A percentile compares a stretch with the other conserved stretches of the same genome.
Evolutionary conservation across 2,113 vertebrate genomes (phyloP).

Genomic region (Rana temporaria): DNA sequence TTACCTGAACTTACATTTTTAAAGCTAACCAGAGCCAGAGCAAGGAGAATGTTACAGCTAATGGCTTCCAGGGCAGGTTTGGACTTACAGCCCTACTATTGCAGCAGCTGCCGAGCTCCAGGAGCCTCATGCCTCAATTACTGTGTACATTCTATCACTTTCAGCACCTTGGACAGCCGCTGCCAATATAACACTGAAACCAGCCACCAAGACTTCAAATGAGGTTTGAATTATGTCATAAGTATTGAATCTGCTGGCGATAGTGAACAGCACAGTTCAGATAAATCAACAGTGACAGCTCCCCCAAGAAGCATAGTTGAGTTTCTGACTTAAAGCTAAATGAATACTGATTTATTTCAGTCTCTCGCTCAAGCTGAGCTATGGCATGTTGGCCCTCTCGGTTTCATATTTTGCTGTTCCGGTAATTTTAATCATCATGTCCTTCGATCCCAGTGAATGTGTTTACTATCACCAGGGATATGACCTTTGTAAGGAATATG

Average conservation of each 20-base stretch:
- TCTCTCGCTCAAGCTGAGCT: background rate
- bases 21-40: too few relatives aligned
- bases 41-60: too few relatives aligned
- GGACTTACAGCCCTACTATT: too few relatives aligned
- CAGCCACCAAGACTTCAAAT: conserved; percentile 26
- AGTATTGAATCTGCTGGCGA: conserved; percentile 42
- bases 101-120: too few relatives aligned
- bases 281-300: conserved; percentile 47
- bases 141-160: background rate
- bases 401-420: conserved; percentile 38
- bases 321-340: conserved; percentile 21
- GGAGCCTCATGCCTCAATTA: too few relatives aligned
- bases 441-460: conserved; percentile 42
- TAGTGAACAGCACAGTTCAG: conserved; percentile 33
- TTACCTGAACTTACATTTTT: too few relatives aligned
- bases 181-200: conserved; percentile 28
- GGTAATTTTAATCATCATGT: conserved; percentile 44
- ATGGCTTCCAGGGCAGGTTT: too few relatives aligned
- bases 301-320: conserved; percentile 11
- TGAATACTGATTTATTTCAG: conserved; percentile 31
- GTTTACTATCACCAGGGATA: conserved; percentile 33
- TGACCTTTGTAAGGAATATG: conserved; percentile 41
- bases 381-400: background rate
- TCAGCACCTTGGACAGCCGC: conserved; percentile 38
- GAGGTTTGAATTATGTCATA: conserved; percentile 45